Evolutionary conservation across 2,888 invertebrate species (phyloP), one percentile per base, ranked within the genome.

Genomic region (Parochlus steinenii): DNA sequence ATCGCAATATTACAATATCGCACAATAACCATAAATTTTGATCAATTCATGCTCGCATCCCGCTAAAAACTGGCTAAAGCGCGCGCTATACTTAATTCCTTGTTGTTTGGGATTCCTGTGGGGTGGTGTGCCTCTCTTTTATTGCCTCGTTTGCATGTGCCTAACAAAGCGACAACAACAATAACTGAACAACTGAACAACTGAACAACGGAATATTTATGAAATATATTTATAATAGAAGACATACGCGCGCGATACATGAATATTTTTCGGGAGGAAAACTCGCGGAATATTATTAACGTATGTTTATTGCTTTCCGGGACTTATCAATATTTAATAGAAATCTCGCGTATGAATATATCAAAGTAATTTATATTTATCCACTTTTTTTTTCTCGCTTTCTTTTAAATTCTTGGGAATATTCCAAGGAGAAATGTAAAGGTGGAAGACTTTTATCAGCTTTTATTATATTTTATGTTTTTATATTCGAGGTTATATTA

Each of bases 21-120:
- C 22, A 37, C 36, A 41, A 39, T 41, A 41, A 41, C 39, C 39
- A 41, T 41, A 41, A 41, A 41, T 38, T 41, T 38, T 39, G 40
- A 39, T 41, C 41, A 41, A 37, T 41, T 39, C 39, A 24, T 23
- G 23, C 10, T 23, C 23, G 23, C 23, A 23, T n/a, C n/a, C n/a
- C n/a, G n/a, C n/a, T n/a, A n/a, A n/a, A n/a, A n/a, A n/a, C n/a
- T n/a, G n/a, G n/a, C n/a, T n/a, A n/a, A n/a, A n/a, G n/a, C n/a
- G n/a, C n/a, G n/a, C n/a, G n/a, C n/a, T n/a, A n/a, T n/a, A n/a
- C n/a, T n/a, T n/a, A n/a, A n/a, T n/a, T n/a, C n/a, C n/a, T n/a
- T n/a, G n/a, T n/a, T n/a, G n/a, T n/a, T n/a, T n/a, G 22, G 6
- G 17, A 30, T 30, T 30, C 30, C 17, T 6, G 8, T 30, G 30